phyloP scores from a whole-genome alignment of 2,797 vertebrate genomes.

The Sebastes cheni region DNA sequence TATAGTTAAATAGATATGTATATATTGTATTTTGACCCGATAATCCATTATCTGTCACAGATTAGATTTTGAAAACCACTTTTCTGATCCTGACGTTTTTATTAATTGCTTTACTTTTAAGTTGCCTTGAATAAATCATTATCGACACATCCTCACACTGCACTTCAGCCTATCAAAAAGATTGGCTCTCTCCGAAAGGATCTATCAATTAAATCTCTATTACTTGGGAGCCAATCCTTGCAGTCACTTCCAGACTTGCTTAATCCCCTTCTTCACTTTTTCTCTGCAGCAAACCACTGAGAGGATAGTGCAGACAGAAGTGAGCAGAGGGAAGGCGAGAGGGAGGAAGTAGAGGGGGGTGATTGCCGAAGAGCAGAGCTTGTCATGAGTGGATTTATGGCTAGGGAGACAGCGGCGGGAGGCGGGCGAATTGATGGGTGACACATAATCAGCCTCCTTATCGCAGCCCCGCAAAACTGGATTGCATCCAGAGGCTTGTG shows the following conservation, averaged over 20 bases:
- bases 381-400: slow-evolving; percentile 76
- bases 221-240: slow-evolving; percentile 50
- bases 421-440: slow-evolving; percentile 69
- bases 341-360: slow-evolving; percentile 50
- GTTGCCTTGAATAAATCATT: slow-evolving; percentile 37
- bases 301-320: slow-evolving; percentile 48
- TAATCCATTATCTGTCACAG: slow-evolving; percentile 28
- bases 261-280: slow-evolving; percentile 69
- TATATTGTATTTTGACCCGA: background rate
- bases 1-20: background rate
- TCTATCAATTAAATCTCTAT: slow-evolving; percentile 73
- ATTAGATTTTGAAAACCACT: slow-evolving; percentile 18
- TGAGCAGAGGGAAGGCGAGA: slow-evolving; percentile 34
- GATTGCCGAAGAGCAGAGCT: slow-evolving; percentile 66
- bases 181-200: slow-evolving; percentile 53
- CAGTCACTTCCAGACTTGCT: slow-evolving; percentile 52
- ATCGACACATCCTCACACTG: slow-evolving; percentile 37
- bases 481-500: slow-evolving; percentile 83
- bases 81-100: slow-evolving; percentile 2
- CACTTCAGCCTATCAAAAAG: slow-evolving; percentile 56
- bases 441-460: slow-evolving; percentile 81
- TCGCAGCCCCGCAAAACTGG: slow-evolving; percentile 80
- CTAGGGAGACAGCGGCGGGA: slow-evolving; percentile 67
- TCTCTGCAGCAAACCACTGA: slow-evolving; percentile 49
- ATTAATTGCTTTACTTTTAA: slow-evolving; percentile 32